phyloP scores from a whole-genome alignment of 1,140 invertebrate genomes.

The Trichoplusia ni region DNA sequence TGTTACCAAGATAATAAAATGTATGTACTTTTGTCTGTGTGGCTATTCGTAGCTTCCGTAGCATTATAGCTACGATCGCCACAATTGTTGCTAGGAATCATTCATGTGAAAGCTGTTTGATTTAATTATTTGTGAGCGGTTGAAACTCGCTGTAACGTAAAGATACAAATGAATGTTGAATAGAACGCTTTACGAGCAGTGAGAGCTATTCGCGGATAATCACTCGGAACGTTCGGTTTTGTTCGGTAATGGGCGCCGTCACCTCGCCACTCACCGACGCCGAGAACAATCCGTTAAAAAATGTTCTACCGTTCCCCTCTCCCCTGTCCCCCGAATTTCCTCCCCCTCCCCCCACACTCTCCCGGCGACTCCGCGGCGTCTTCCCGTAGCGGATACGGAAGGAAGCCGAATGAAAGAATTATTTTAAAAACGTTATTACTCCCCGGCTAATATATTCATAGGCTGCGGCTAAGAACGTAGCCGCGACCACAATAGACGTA shows the following conservation, averaged over 20 bases:
- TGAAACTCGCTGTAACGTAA: too few species aligned
- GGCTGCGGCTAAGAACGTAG: slow-evolving; percentile 2
- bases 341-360: background rate
- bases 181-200: background rate
- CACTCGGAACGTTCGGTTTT: background rate
- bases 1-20: too few species aligned
- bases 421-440: slow-evolving; percentile 30
- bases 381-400: background rate
- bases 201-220: background rate
- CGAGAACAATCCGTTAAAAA: background rate
- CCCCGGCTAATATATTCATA: slow-evolving; percentile 23
- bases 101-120: too few species aligned
- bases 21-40: too few species aligned
- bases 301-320: background rate
- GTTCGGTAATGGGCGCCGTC: background rate
- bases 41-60: too few species aligned
- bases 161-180: too few species aligned
- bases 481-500: background rate
- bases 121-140: too few species aligned
- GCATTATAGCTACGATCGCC: too few species aligned
- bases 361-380: too few species aligned
- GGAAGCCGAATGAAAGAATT: slow-evolving; percentile 23
- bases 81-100: too few species aligned
- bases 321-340: background rate
- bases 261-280: background rate